These are phyloP conservation scores for Spodoptera frugiperda DNA, from an alignment of 1,140 invertebrate genomes.

Conservation along the genomic window DNA sequence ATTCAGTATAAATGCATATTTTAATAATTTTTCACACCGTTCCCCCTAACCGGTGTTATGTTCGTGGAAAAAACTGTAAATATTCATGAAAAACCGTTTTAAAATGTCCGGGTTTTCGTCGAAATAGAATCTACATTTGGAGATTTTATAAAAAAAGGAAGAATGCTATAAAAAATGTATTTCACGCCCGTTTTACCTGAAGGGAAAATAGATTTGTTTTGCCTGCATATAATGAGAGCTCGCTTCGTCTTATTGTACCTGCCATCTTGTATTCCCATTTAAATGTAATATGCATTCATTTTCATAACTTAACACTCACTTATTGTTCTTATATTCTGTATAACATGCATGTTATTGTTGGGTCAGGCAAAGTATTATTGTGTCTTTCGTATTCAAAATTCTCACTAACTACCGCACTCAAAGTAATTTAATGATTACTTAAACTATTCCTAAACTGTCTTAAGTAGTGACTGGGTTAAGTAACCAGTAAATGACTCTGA, in stretches of 20 bases:
- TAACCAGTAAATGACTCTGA: no score
- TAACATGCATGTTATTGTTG: no score
- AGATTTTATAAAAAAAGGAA: not conserved
- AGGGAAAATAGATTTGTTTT: not conserved
- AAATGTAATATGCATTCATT: no score
- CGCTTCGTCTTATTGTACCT: not conserved
- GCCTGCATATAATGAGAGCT: not conserved
- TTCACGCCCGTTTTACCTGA: not conserved
- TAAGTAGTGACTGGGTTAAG: no score
- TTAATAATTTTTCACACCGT: slow-evolving; percentile 28
- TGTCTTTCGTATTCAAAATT: no score
- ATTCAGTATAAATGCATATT: slow-evolving; percentile 34
- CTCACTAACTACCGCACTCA: no score
- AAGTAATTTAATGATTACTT: no score
- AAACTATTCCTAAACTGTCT: no score
- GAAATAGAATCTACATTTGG: slow-evolving; percentile 13
- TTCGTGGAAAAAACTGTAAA: slow-evolving; percentile 15
- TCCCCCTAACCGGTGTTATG: not conserved
- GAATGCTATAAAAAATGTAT: slow-evolving; percentile 7
- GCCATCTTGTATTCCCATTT: no score
- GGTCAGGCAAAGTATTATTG: no score
- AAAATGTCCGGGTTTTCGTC: not conserved
- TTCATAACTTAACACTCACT: no score
- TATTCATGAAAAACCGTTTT: slow-evolving; percentile 31
- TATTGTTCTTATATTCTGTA: no score